Conservation (phyloP, 2,888 invertebrate species). For the Omphaloscelis lunosa region DNA sequence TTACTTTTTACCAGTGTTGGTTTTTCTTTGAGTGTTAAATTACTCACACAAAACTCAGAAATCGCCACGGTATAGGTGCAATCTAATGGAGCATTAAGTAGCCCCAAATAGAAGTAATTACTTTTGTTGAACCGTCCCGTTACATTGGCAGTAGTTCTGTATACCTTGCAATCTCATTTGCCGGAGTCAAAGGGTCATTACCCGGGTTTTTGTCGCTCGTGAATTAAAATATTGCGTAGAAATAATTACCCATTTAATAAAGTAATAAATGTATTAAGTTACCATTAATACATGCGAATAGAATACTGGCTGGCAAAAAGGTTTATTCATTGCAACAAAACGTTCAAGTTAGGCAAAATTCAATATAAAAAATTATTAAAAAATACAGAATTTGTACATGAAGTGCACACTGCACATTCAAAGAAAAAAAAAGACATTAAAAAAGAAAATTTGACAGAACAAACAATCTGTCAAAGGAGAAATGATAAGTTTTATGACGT, state of each 20-base stretch:
- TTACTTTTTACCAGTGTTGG: not conserved
- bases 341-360: not conserved
- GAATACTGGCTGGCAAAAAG: not conserved
- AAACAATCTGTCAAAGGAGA: not conserved
- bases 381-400: not conserved
- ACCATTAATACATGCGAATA: not conserved
- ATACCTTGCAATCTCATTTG: constrained; percentile 63
- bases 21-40: not conserved
- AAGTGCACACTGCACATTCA: no score
- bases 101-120: constrained; percentile 38
- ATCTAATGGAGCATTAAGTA: constrained; percentile 22
- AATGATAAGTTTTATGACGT: not conserved
- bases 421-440: not conserved
- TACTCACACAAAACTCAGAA: not conserved
- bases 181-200: constrained; percentile 66
- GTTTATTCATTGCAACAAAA: not conserved
- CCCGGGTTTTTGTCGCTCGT: constrained; percentile 51
- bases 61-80: not conserved
- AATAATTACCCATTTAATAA: not conserved
- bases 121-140: constrained; percentile 58
- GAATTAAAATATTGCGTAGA: constrained; percentile 22
- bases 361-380: not conserved
- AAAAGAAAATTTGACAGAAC: not conserved
- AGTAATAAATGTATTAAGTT: not conserved
- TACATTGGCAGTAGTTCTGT: constrained; percentile 51